Evolutionary conservation across 2,888 invertebrate species (phyloP).

Genomic region (Chouioia cunea): DNA sequence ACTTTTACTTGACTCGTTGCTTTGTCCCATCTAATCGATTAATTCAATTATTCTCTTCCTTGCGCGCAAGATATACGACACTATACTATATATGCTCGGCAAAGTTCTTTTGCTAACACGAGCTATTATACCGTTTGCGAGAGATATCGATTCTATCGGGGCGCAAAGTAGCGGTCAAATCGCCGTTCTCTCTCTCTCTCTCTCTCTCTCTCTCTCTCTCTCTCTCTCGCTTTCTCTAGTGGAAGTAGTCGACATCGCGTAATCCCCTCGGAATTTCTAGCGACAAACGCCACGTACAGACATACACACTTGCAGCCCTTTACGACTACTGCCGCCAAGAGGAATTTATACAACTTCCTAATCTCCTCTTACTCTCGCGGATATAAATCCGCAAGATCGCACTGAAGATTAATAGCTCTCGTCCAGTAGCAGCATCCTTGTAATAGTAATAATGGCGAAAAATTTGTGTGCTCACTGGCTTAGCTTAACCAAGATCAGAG

Average conservation of each 20-base stretch:
- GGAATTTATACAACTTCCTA: slow-evolving; percentile 43
- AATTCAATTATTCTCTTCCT: no score
- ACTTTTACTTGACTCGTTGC: no score
- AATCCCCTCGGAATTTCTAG: slow-evolving; percentile 37
- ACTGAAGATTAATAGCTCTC: slow-evolving; percentile 35
- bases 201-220: slow-evolving; percentile 1
- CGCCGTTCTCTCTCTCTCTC: no score
- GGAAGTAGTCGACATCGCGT: not conserved
- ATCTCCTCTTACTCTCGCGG: slow-evolving; percentile 20
- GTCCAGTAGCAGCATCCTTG: slow-evolving; percentile 10
- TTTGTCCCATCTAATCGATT: no score
- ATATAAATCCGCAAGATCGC: slow-evolving; percentile 36
- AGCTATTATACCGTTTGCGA: no score
- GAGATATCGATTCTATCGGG: slow-evolving; percentile 23
- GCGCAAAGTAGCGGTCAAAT: not conserved
- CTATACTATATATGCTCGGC: no score
- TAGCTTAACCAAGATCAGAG: no score
- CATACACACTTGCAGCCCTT: slow-evolving; percentile 4
- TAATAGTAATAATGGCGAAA: not conserved
- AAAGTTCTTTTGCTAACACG: slow-evolving; percentile 4
- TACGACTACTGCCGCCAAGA: slow-evolving; percentile 16
- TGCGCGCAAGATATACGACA: no score
- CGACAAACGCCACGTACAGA: slow-evolving; percentile 24
- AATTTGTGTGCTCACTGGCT: not conserved
- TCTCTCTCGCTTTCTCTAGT: slow-evolving; percentile 9